Base-by-base conservation (phyloP, 64 coral and sea anemone genomes). In the Anthopleura sola region DNA sequence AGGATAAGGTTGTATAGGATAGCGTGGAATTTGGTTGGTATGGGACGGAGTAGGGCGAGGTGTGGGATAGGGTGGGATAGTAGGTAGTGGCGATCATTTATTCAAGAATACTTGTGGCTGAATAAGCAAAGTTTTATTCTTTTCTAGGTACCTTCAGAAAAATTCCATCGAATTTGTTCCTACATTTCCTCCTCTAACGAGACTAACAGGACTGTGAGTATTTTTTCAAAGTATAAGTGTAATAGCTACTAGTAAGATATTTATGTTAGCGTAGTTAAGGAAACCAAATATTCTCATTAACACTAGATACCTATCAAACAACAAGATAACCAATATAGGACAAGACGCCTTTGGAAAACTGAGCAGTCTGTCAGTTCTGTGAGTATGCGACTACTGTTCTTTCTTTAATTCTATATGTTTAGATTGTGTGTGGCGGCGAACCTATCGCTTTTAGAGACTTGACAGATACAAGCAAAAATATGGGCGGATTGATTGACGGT, bases 271-370 rank as follows among this genome's bases (percentile, higher is more conserved):
- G 14, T 17, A 14, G 14, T 15, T 40, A 40, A 40, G 39, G 39
- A 62, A 62, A 26, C 3, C 58, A 24, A 62, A n/a, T 14, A n/a
- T 34, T 32, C 33, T 69, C 3, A 32, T 69, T 53, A 17, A 13
- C 23, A 38, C 19, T n/a, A 79, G 76, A 18, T 79, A 79, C 19
- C 24, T 79, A 24, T 44, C 76, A 79, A 68, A 90, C 57, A 97
- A 97, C 69, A 85, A 49, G 55, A 90, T 97, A 47, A 86, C 83
- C n/a, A 97, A 97, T 84, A 90, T 97, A 46, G 94, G 94, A 18
- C 87, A 97, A 57, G 78, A 88, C 16, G 88, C 87, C n/a, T 97
- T 97, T 74, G 62, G 58, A 56, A 17, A 58, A 14, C 91, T 97
- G 54, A 83, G 84, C 36, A 75, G 20, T 38, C 75, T 97, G n/a